Base-by-base conservation (phyloP, 2,113 vertebrate species). In the Tenrec ecaudatus region DNA sequence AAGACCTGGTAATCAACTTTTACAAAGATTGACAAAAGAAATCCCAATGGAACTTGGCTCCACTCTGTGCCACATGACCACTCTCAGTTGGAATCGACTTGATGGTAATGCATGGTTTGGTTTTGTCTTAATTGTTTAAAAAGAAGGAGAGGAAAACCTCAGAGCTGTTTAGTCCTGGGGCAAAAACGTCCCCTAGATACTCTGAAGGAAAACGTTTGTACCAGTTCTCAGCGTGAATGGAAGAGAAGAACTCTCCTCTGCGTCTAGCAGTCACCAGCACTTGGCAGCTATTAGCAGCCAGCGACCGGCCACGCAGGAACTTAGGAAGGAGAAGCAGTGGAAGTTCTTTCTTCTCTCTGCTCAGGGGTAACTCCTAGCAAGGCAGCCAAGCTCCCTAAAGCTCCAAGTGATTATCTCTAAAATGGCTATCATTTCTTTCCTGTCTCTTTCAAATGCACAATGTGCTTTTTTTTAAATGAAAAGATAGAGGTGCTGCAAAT, bases 331-430 rank as follows among this genome's bases (percentile, higher is more conserved):
- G 11, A 84, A 27, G 31, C 38, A n/a, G 43, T 22, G 53, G 84
- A 58, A 85, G 10, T 82, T 36, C 83, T 9, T 58, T 95, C 73
- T 95, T 71, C 9, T 81, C 88, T 88, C 75, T 88, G 66, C 64
- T 85, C 78, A 82, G 20, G 36, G 83, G 89, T 43, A 89, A 86
- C 76, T 77, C 43, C 47, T 91, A 76, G 36, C 19, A 64, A 92
- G 40, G 88, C 81, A 93, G 77, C 23, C 43, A 69, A 83, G 2
- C 38, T 91, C 84, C 79, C 0, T 78, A 79, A 82, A 90, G 79
- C 10, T 38, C 71, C 43, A 75, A 53, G 95, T 89, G 92, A 96
- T 91, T 86, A 53, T 91, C 91, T 96, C 79, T 75, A 69, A 94
- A 94, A 89, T 38, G 64, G 81, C 78, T 60, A 91, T 93, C 57